A percentile compares a stretch with the other conserved stretches of the same genome.
phyloP scores from a whole-genome alignment of 2,113 vertebrate species.

The Thunnus maccoyii region DNA sequence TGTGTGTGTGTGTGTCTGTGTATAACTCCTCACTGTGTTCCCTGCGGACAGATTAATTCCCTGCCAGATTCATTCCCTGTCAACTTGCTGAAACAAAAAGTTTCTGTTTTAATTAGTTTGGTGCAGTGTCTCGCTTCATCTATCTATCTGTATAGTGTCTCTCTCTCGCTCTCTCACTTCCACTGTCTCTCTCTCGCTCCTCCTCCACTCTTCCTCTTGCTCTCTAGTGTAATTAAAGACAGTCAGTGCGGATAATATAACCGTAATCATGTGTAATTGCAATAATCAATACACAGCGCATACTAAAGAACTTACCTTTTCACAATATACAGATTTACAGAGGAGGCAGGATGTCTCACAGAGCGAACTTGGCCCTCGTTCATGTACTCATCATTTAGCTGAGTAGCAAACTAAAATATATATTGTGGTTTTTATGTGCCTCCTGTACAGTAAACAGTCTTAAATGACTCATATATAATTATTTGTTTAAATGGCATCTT shows the following conservation, averaged over 20 bases:
- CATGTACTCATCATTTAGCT: neutral
- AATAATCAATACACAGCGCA: constrained; percentile 79
- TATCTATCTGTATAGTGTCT: constrained; percentile 59
- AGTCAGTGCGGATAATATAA: constrained; percentile 79
- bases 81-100: constrained; percentile 81
- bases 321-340: constrained; percentile 37
- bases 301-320: constrained; percentile 55
- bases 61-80: constrained; percentile 83
- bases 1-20: constrained; percentile 36
- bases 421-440: neutral
- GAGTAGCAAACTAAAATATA: neutral
- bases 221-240: constrained; percentile 81
- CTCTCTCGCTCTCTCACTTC: constrained; percentile 18
- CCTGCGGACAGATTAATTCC: constrained; percentile 80
- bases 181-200: constrained; percentile 11
- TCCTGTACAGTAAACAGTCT: neutral
- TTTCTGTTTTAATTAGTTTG: constrained; percentile 84
- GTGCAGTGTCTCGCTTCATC: constrained; percentile 77
- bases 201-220: constrained; percentile 54
- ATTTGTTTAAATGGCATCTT: neutral
- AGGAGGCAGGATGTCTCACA: constrained; percentile 4
- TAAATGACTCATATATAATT: neutral
- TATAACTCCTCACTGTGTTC: constrained; percentile 66
- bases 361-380: constrained; percentile 7
- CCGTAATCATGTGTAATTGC: constrained; percentile 81